phyloP scores from a whole-genome alignment of 2,113 vertebrate species.

The Ondatra zibethicus region DNA sequence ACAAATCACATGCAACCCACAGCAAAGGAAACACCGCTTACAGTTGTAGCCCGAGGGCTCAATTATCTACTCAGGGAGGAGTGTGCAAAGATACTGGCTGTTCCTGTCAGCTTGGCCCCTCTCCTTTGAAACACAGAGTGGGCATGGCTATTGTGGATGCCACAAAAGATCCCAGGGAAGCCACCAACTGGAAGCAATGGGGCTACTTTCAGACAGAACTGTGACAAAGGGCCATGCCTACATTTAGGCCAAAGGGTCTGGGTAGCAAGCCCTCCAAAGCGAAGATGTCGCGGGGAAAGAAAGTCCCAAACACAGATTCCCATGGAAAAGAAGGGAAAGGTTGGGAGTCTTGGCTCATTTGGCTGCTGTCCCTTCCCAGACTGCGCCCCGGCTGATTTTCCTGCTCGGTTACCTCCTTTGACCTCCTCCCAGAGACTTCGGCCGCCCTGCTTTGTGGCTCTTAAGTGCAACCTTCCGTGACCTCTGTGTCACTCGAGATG shows the following conservation, averaged over 20 bases:
- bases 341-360: not conserved
- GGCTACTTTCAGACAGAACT: too few relatives aligned
- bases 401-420: not conserved
- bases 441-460: not conserved
- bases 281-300: not conserved
- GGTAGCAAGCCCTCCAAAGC: not conserved
- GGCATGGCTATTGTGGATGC: accelerated
- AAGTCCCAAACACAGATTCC: constrained; percentile 35
- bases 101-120: accelerated
- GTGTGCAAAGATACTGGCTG: accelerated
- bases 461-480: not conserved
- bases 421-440: not conserved
- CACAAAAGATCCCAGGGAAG: not conserved
- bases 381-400: not conserved
- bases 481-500: constrained; percentile 47
- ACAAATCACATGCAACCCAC: too few relatives aligned
- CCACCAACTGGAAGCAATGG: accelerated
- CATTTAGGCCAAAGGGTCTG: accelerated
- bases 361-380: not conserved
- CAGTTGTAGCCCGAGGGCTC: accelerated
- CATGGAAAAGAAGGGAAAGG: constrained; percentile 29
- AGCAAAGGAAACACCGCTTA: accelerated
- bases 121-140: accelerated
- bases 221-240: accelerated
- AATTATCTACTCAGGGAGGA: accelerated